A percentile compares a stretch with the other conserved stretches of the same genome.
Conservation (phyloP, 2,888 invertebrate species). For the Xylota sylvarum region DNA sequence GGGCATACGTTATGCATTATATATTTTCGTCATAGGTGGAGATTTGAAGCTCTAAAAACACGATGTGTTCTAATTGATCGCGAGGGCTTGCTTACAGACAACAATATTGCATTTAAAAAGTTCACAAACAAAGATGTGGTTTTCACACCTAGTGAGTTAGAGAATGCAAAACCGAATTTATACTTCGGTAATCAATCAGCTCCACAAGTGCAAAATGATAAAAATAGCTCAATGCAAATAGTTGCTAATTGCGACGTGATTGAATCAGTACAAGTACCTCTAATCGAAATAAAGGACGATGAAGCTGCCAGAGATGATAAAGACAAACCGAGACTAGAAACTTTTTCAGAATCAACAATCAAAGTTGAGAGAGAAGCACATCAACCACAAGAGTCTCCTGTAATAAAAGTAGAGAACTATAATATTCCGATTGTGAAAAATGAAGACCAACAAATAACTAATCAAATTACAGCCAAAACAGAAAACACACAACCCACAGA, state of each 20-base stretch:
- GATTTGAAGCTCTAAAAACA: conserved; percentile 83
- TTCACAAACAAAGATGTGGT: conserved; percentile 80
- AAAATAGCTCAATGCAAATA: neutral
- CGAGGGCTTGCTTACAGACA: conserved; percentile 82
- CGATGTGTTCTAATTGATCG: conserved; percentile 83
- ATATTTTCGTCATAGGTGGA: conserved; percentile 81
- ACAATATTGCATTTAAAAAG: conserved; percentile 82
- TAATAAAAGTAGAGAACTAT: neutral
- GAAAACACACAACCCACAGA: neutral
- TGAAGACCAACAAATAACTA: conserved; percentile 10
- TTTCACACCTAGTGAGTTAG: conserved; percentile 79
- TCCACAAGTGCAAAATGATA: neutral
- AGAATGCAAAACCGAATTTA: conserved; percentile 80
- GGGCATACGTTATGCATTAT: conserved; percentile 41
- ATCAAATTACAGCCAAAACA: neutral
- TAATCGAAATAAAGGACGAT: conserved; percentile 25
- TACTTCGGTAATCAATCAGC: neutral
- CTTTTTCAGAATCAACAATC: neutral
- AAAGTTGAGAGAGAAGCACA: conserved; percentile 9
- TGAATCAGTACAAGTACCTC: neutral
- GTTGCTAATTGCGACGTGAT: neutral
- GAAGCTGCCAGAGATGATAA: neutral
- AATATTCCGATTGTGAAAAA: neutral
- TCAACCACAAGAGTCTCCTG: neutral
- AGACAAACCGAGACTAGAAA: neutral